Percentiles rank a stretch among this genome's conserved stretches.
Conservation (phyloP, 2,797 vertebrate genomes). For the Todus mexicanus region DNA sequence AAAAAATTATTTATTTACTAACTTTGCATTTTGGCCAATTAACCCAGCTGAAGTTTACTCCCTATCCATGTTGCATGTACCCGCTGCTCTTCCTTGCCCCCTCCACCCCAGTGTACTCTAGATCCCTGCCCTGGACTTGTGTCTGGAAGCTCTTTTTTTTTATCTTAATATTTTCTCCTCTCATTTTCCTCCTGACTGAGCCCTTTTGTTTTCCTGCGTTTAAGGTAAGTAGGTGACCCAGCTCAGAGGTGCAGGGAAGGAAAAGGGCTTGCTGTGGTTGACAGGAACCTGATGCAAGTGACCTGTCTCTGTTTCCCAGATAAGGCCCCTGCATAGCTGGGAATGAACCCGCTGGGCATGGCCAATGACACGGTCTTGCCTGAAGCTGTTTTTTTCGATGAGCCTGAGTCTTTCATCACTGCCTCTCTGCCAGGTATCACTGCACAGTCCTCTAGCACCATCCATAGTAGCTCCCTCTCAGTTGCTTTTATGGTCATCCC, state of each 20-base stretch:
- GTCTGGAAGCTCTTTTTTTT: not conserved
- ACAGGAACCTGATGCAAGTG: not conserved
- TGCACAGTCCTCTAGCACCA: not conserved
- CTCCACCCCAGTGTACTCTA: fast-evolving
- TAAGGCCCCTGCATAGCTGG: not conserved
- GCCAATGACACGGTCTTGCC: not conserved
- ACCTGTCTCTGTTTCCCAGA: not conserved
- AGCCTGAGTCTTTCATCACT: not conserved
- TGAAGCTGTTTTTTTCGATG: fast-evolving
- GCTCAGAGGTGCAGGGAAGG: not conserved
- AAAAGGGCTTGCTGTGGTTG: not conserved
- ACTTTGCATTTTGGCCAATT: not conserved
- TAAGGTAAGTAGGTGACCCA: too few relatives aligned
- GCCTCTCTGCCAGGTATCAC: not conserved
- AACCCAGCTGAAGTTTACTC: not conserved
- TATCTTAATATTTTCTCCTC: not conserved
- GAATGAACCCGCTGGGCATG: fast-evolving
- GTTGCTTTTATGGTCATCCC: not conserved
- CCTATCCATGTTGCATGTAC: fast-evolving
- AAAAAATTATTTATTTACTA: not conserved
- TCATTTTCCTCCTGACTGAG: not conserved
- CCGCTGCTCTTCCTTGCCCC: not conserved
- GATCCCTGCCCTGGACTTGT: not conserved
- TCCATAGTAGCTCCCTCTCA: fast-evolving
- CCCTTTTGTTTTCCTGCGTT: not conserved